Percentiles rank a stretch among this genome's conserved stretches.
phyloP scores from a whole-genome alignment of 1,140 invertebrate genomes.

The Drosophila kurseongensis region DNA sequence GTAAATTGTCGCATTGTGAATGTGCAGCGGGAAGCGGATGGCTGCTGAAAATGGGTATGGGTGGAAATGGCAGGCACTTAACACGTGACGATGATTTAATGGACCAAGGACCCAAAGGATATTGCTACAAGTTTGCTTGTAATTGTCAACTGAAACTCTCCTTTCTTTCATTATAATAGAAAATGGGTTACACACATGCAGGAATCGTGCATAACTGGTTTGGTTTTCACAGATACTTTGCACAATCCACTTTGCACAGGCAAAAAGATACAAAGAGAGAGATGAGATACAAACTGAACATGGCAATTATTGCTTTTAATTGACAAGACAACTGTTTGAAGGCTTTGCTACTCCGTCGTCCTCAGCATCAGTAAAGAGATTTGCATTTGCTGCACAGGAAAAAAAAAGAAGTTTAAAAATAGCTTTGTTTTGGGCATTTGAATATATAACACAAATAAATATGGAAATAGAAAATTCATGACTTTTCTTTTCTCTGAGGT shows the following conservation, averaged over 20 bases:
- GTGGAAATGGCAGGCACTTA: conserved; percentile 67
- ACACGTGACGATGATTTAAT: conserved; percentile 54
- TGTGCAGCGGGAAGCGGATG: not conserved
- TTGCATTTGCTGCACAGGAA: conserved; percentile 2
- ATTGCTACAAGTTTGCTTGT: conserved; percentile 55
- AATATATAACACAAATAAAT: too few relatives aligned
- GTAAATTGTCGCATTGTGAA: conserved; percentile 76
- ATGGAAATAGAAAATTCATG: too few relatives aligned
- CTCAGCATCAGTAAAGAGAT: conserved; percentile 15
- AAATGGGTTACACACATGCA: conserved; percentile 35
- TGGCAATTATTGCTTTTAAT: conserved; percentile 61
- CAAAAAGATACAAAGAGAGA: conserved; percentile 12
- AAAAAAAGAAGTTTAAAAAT: too few relatives aligned
- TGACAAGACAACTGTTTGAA: conserved; percentile 58
- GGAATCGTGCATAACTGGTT: conserved; percentile 19
- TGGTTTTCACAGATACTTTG: conserved; percentile 12
- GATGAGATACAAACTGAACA: conserved; percentile 6
- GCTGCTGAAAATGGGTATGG: conserved; percentile 1
- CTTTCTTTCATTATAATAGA: conserved; percentile 41
- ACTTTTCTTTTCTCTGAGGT: too few relatives aligned
- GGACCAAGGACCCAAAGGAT: conserved; percentile 35
- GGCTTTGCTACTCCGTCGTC: conserved; percentile 18
- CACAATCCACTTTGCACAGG: conserved; percentile 6
- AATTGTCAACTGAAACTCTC: conserved; percentile 43
- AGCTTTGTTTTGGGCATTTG: too few relatives aligned